A percentile compares a stretch with the other conserved stretches of the same genome.
These are phyloP conservation scores for Oriolus oriolus DNA, from an alignment of 2,113 vertebrate species.

Conservation along the genomic window DNA sequence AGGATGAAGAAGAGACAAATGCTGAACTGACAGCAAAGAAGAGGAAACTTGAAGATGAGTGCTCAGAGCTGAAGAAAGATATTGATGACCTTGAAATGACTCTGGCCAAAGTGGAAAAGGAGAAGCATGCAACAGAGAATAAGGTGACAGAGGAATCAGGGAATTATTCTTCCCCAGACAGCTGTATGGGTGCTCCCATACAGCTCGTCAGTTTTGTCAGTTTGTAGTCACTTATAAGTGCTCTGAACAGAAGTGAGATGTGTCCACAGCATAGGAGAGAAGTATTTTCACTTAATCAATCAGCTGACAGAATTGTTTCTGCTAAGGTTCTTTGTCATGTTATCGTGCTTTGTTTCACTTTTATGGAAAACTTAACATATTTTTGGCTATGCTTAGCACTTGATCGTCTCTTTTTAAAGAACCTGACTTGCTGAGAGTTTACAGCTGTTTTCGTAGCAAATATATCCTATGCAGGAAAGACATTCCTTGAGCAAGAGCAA, in stretches of 20 bases:
- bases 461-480: background rate
- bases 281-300: background rate
- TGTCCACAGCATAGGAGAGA: background rate
- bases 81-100: constrained; percentile 84
- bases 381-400: background rate
- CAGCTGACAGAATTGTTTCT: background rate
- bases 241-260: background rate
- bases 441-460: background rate
- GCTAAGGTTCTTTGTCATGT: background rate
- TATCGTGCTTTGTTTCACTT: background rate
- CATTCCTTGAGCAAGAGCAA: background rate
- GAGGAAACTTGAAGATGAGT: constrained; percentile 82
- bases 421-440: background rate
- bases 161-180: background rate
- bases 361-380: background rate
- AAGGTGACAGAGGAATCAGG: constrained; percentile 64
- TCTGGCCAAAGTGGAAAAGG: constrained; percentile 81
- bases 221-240: background rate
- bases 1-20: constrained; percentile 75
- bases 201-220: background rate
- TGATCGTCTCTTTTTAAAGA: background rate
- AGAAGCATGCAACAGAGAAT: constrained; percentile 83
- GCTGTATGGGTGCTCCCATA: background rate
- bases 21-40: constrained; percentile 61
- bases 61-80: constrained; percentile 81